A percentile compares a stretch with the other conserved stretches of the same genome.
Conservation (phyloP, 2,113 vertebrate genomes). For the Recurvirostra avosetta region DNA sequence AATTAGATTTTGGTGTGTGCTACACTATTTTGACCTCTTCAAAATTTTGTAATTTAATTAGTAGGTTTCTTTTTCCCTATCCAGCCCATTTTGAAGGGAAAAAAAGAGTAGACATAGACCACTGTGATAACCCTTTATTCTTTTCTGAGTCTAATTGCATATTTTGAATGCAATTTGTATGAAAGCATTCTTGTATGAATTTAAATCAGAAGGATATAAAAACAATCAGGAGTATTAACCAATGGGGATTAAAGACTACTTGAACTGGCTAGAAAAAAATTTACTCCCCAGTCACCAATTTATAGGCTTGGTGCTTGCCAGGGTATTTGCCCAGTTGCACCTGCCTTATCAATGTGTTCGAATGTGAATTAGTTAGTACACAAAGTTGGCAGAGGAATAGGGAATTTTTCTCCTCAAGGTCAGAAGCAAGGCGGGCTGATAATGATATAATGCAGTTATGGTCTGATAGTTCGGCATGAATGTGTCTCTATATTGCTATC, state of each 20-base stretch:
- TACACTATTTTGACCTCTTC: conserved; percentile 14
- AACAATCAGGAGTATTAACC: not conserved
- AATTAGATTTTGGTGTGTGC: conserved; percentile 21
- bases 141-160: not conserved
- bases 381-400: not conserved
- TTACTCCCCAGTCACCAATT: not conserved
- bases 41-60: conserved; percentile 25
- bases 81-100: not conserved
- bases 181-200: not conserved
- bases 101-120: not conserved
- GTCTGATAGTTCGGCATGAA: not conserved
- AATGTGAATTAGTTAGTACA: not conserved
- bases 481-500: not conserved
- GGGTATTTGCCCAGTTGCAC: not conserved
- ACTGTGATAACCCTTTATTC: not conserved
- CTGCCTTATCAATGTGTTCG: not conserved
- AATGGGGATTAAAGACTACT: not conserved
- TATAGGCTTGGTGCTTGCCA: not conserved
- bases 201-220: not conserved
- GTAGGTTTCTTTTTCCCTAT: conserved; percentile 2
- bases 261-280: not conserved
- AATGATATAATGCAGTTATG: not conserved
- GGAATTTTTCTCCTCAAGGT: conserved; percentile 6
- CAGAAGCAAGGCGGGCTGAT: not conserved
- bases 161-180: not conserved